Base-by-base conservation (phyloP, 1,140 invertebrate genomes). In the Theocolax elegans region DNA sequence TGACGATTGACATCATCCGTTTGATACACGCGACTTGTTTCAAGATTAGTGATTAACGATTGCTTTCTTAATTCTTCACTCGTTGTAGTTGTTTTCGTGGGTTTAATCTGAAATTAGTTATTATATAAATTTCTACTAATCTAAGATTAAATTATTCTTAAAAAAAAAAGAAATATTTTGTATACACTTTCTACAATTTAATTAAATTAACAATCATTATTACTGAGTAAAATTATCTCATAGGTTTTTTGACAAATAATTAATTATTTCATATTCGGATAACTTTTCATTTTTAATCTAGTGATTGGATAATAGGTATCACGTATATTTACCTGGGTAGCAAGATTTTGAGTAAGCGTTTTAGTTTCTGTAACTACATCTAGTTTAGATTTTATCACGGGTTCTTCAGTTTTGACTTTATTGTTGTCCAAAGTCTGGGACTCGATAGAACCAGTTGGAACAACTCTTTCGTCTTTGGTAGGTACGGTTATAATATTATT, bases 321-420 rank as follows among this genome's bases (percentile, higher is more conserved):
- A n/a, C n/a, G n/a, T n/a, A n/a, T n/a, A n/a, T 31, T 83, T 21
- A 83, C 84, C 40, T 84, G 83, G 0, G 73, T 72, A 0, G 73
- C 71, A 2, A 81, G 17, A 31, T 44, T 78, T 13, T 81, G 78
- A 2, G 67, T 68, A 6, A 54, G 29, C 17, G 15, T 75, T 12
- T 51, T 46, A 35, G 27, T 75, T 21, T 72, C 70, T 0, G 56
- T 64, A 7, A 56, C 13, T 10, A 12, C 25, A 4, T 64, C 67
- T 9, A 64, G 1, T 38, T 70, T 25, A 12, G 51, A 71, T 27
- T 60, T 70, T n/a, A 70, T 56, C 51, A 70, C 40, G 29, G 67
- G 58, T 44, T 19, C 13, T 23, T 69, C 58, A n/a, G 27, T 44
- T 69, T 69, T 69, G 48, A 38, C 38, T 56, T 63, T 62, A 23